Evolutionary conservation across 2,113 vertebrate species (phyloP), one percentile per base, ranked within the genome.

Genomic region (Petrocephalus zakoni): DNA sequence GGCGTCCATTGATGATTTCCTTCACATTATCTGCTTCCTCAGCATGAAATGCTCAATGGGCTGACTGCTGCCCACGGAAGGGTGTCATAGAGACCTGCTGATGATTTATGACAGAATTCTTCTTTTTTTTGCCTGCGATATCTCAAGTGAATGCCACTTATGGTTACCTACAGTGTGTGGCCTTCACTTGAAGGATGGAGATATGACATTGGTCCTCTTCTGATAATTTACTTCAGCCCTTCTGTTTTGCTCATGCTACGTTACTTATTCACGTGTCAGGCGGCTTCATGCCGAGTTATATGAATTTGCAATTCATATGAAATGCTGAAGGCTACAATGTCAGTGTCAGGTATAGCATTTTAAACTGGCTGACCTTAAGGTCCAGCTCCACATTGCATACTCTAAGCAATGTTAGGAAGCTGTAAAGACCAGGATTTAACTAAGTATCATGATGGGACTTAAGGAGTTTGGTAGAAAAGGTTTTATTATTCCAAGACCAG

Each of bases 31-130:
- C 56, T 86, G 91, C 82, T 91, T 91, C 88, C 90, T 92, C 91
- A 10, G 81, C 93, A 96, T 96, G 92, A 96, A 96, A 96, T 95
- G 96, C 96, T 96, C 94, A 96, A 46, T 11, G 6, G 17, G 19
- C 34, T 19, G 21, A 42, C 25, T 86, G 34, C 51, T 51, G 19
- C 21, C 17, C 21, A 37, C 7, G 25, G 37, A 52, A 86, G 95
- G 51, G 52, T 37, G 5, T 95, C 94, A 94, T 93, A 90, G 51
- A 95, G 93, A 95, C 96, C 78, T 94, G 91, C 89, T 94, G 95
- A 93, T 95, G 95, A 96, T 96, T 96, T 96, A 95, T 96, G 96
- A 94, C 93, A 93, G 94, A 94, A 95, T 96, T 96, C 94, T 95
- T 83, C 46, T 89, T 93, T 42, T 42, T 93, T 92, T 92, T 96